phyloP scores from a whole-genome alignment of 2,888 invertebrate species.

The Lathronympha strigana region DNA sequence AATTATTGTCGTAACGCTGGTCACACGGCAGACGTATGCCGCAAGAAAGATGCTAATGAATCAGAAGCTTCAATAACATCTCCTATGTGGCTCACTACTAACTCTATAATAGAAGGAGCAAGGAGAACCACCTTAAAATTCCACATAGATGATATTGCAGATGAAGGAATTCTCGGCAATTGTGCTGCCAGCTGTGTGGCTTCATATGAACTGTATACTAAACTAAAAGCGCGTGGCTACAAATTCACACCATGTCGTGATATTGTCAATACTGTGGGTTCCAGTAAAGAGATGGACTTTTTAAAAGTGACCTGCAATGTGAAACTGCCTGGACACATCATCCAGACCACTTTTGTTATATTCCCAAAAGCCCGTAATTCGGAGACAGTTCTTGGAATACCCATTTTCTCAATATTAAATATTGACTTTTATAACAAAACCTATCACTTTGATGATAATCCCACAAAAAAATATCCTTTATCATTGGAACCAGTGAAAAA shows the following conservation, averaged over 20 bases:
- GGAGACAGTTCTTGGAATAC: background rate
- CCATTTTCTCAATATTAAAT: background rate
- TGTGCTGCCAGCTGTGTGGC: background rate
- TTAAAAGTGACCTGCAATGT: slow-evolving; percentile 1
- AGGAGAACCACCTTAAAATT: background rate
- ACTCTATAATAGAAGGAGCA: background rate
- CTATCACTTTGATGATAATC: background rate
- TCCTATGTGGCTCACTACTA: too few relatives aligned
- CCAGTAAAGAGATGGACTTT: background rate
- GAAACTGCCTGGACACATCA: background rate
- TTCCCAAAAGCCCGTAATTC: background rate
- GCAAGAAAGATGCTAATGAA: background rate
- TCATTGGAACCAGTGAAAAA: background rate
- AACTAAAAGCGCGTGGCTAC: slow-evolving; percentile 5
- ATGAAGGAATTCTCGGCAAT: background rate
- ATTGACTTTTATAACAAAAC: too few relatives aligned
- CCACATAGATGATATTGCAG: slow-evolving; percentile 6
- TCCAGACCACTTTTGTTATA: background rate
- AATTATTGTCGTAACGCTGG: slow-evolving; percentile 4
- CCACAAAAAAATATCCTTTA: background rate
- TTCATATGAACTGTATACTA: slow-evolving; percentile 11
- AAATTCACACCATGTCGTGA: slow-evolving; percentile 2
- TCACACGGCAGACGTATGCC: slow-evolving; percentile 11
- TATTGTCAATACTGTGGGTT: background rate
- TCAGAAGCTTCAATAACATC: too few relatives aligned